A percentile compares a stretch with the other conserved stretches of the same genome.
Conservation (phyloP, 2,113 vertebrate genomes). For the Menidia beryllina region DNA sequence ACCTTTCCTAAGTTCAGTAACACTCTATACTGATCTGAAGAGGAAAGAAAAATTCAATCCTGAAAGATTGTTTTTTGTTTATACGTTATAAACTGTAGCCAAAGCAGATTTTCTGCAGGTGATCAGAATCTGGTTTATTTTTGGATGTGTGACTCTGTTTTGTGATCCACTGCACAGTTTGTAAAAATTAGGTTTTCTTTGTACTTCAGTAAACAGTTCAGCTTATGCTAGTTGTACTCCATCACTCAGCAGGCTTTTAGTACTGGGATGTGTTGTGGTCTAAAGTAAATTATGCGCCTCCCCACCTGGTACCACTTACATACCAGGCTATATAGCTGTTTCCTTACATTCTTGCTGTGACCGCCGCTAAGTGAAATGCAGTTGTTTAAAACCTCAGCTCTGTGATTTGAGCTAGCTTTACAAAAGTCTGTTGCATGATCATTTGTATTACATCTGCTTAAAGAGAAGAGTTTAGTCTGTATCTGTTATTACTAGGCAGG, state of each 20-base stretch:
- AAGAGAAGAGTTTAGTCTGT: too few relatives aligned
- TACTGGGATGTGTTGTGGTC: constrained; percentile 7
- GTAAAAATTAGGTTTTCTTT: not conserved
- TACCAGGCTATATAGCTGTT: constrained; percentile 16
- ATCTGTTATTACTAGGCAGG: too few relatives aligned
- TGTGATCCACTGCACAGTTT: not conserved
- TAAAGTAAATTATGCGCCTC: constrained; percentile 20
- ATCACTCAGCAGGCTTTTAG: constrained; percentile 35
- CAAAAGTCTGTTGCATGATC: not conserved
- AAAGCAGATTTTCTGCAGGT: not conserved
- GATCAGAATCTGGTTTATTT: not conserved
- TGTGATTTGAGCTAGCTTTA: not conserved
- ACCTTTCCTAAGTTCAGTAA: not conserved
- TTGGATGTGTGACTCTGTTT: not conserved
- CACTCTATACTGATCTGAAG: not conserved
- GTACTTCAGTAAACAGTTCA: constrained; percentile 22
- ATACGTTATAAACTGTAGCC: too few relatives aligned
- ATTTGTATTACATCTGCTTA: too few relatives aligned
- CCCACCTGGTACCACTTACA: constrained; percentile 53
- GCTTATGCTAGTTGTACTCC: not conserved
- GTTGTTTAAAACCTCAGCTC: constrained; percentile 20
- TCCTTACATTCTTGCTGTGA: constrained; percentile 22
- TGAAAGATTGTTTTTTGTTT: not conserved
- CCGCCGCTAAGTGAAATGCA: constrained; percentile 2
- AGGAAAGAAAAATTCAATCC: not conserved